Base-by-base conservation (phyloP, 2,888 invertebrate species). In the Drosophila barbarae region DNA sequence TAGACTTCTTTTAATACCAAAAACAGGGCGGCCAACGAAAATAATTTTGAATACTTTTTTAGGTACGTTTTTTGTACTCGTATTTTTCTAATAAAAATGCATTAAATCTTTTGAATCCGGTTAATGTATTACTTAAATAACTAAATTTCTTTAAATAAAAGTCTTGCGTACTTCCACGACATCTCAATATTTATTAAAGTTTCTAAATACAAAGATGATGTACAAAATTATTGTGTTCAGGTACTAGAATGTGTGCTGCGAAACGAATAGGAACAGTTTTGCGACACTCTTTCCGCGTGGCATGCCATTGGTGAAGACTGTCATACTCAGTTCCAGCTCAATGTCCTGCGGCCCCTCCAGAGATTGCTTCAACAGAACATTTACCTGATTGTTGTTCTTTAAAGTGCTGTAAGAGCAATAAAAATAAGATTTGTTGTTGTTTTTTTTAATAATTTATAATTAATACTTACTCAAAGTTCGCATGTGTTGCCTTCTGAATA, bases 341-440 rank as follows among this genome's bases (percentile, higher is more conserved):
- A 98, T 93, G 84, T 97, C 97, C 88, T 98, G 98, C 0, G 98
- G 97, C 0, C 98, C 98, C 70, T 93, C 92, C 1, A 98, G 91
- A 0, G 94, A 91, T 60, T 92, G 91, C 9, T 94, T 92, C 39
- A 98, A 88, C 1, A 94, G 92, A n/a, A 97, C 91, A 4, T 94
- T 92, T 0, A 95, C 96, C 87, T 95, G 94, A 72, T 94, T 93
- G 12, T 91, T 91, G 5, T 87, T 89, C 81, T 92, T 91, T 2
- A 89, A 86, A 66, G 91, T 89, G 71, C 92, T 92, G 85, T 2
- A 87, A 87, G 66, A n/a, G 2, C 2, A 7, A 12, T 3, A 21
- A 0, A 26, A 1, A n/a, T 3, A 3, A 2, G 9, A 3, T 21
- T 2, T 13, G n/a, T 18, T 6, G 0, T 1, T 15, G 2, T 8